Evolutionary conservation across 2,888 invertebrate genomes (phyloP), one percentile per base, ranked within the genome.

Genomic region (Cheilosia pagana): DNA sequence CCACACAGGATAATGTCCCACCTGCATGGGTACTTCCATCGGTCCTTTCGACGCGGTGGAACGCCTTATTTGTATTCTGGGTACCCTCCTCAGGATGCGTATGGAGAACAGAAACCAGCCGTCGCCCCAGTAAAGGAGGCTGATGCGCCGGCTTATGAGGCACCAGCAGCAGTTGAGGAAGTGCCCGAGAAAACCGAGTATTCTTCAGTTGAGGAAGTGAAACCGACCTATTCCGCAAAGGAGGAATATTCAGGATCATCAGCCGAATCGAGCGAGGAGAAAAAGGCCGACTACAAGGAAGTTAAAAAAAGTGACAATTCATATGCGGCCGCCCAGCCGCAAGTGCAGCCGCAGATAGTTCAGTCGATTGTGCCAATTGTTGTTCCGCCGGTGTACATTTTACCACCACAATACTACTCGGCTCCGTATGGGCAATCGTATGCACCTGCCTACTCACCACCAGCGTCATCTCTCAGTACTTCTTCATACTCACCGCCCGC

Each of bases 331-430:
- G 35, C 39, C 31, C 59, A 41, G 41, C 1, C 50, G 1, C 48
- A 45, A 53, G 50, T 57, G 2, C 28, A 57, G 1, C 50, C 78
- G 16, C 83, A 83, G 25, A 23, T 78, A 25, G 65, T 83, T 21
- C 83, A 83, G 35, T 74, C 79, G 2, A 70, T 83, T 71, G 63
- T 83, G 10, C 82, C 82, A 14, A 59, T 76, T 7, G 31, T 70
- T 16, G 55, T 68, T 41, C 67, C 67, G 19, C 67, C 76, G 19
- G 19, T 79, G 5, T 79, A 74, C 7, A 28, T 83, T n/a, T 79
- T 74, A 52, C 72, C 16, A 28, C 41, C 35, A 1, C 55, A 55
- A 19, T 48, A 35, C 28, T 72, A 55, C 19, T 31, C 35, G 12
- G 12, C 12, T 35, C 35, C 35, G 35, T 12, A 35, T 12, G 35